Conservation (phyloP, 2,797 vertebrate genomes). For the Peromyscus attwateri region DNA sequence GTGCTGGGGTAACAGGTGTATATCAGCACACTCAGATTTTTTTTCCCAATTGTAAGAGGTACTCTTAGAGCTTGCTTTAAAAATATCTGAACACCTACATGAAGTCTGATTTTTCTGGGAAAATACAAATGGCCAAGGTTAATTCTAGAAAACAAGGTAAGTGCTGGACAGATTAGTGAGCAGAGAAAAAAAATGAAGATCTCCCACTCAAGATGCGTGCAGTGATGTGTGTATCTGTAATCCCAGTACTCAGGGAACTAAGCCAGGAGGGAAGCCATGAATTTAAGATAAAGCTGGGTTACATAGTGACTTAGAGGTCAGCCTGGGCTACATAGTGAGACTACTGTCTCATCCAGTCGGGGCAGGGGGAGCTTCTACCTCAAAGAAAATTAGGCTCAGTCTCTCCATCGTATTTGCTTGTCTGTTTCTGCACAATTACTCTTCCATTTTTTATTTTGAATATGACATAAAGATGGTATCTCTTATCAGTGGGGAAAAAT, state of each 20-base stretch:
- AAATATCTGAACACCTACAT: neutral
- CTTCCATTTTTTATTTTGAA: constrained; percentile 14
- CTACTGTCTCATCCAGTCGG: neutral
- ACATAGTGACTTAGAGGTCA: neutral
- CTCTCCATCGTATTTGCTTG: constrained; percentile 31
- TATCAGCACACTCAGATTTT: neutral
- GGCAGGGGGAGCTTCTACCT: neutral
- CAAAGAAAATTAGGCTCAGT: neutral
- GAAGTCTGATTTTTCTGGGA: constrained; percentile 22
- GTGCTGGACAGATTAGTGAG: neutral
- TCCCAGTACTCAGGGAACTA: neutral
- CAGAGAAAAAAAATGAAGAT: neutral
- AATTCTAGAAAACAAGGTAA: constrained; percentile 41
- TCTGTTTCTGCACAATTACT: neutral
- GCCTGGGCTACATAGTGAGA: neutral
- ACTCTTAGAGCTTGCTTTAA: neutral
- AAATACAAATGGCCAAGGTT: constrained; percentile 49
- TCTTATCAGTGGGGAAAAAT: constrained; percentile 17
- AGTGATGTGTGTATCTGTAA: neutral
- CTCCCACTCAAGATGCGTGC: neutral
- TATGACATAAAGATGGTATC: neutral
- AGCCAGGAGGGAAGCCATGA: neutral
- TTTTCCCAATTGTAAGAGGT: neutral
- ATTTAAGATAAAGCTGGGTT: neutral
- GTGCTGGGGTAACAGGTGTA: neutral